phyloP scores from a whole-genome alignment of 1,140 invertebrate genomes.

The Eumeta japonica region DNA sequence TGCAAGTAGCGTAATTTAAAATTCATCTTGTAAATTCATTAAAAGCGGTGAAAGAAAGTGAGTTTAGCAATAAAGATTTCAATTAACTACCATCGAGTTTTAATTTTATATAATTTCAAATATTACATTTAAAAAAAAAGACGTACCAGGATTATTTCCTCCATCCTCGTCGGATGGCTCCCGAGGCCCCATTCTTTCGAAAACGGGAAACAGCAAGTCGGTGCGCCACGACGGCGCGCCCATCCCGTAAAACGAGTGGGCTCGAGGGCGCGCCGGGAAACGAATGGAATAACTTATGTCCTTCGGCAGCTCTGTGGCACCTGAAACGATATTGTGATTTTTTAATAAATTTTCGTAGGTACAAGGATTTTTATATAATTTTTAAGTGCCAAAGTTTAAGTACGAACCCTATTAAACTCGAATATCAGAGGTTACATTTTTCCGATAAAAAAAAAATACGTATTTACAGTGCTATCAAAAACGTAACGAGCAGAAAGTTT shows the following conservation, averaged over 20 bases:
- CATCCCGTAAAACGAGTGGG: slow-evolving; percentile 34
- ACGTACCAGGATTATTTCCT: slow-evolving; percentile 55
- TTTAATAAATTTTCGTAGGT: no score
- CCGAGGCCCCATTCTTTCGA: slow-evolving; percentile 69
- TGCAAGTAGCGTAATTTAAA: no score
- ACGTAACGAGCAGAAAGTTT: not conserved
- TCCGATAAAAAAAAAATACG: slow-evolving; percentile 10
- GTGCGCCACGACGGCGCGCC: slow-evolving; percentile 63
- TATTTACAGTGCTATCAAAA: not conserved
- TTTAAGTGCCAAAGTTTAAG: no score
- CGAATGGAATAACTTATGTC: slow-evolving; percentile 59
- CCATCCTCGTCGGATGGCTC: slow-evolving; percentile 45
- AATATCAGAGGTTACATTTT: no score
- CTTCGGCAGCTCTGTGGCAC: slow-evolving; percentile 27
- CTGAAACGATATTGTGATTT: no score
- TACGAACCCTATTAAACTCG: no score
- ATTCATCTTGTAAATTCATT: no score
- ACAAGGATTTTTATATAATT: no score
- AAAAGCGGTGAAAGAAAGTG: no score
- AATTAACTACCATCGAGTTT: no score
- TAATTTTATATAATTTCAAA: not conserved
- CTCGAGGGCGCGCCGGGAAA: slow-evolving; percentile 61
- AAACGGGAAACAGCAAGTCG: slow-evolving; percentile 64
- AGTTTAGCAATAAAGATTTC: no score
- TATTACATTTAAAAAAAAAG: slow-evolving; percentile 46